Evolutionary conservation across 2,797 vertebrate genomes (phyloP).

Genomic region (Eidolon dupreanum): DNA sequence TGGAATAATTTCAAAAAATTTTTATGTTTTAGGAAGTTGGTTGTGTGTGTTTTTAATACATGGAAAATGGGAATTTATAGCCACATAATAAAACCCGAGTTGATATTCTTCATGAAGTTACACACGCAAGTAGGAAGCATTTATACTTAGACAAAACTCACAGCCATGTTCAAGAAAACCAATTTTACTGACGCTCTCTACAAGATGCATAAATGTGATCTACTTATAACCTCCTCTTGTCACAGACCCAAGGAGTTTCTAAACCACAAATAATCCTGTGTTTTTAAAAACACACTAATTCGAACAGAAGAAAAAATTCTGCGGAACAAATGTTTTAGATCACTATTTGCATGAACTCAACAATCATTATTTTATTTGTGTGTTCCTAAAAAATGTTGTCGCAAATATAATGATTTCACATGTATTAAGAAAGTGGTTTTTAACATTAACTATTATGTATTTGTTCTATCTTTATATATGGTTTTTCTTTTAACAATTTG

Average conservation of each 20-base stretch:
- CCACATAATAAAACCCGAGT: neutral
- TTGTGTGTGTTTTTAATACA: neutral
- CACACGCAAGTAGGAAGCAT: neutral
- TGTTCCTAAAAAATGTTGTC: neutral
- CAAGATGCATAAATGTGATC: neutral
- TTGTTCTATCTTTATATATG: neutral
- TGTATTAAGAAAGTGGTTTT: neutral
- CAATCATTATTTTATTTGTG: neutral
- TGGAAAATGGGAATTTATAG: neutral
- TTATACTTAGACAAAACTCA: slow-evolving; percentile 5
- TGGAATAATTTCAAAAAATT: neutral
- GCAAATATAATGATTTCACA: neutral
- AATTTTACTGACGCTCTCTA: neutral
- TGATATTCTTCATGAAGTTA: slow-evolving; percentile 19
- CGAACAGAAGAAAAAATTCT: neutral
- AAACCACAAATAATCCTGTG: neutral
- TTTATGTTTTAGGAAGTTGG: neutral
- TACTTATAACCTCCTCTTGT: slow-evolving; percentile 4
- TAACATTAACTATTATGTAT: slow-evolving; percentile 20
- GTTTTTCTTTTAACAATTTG: slow-evolving; percentile 20
- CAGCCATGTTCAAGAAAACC: neutral
- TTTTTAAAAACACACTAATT: slow-evolving; percentile 46
- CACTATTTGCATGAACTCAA: neutral
- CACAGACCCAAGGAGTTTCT: slow-evolving; percentile 18
- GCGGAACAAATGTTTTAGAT: neutral